Evolutionary conservation across 2,797 vertebrate genomes (phyloP).

Genomic region (Hippopotamyrus pictus): DNA sequence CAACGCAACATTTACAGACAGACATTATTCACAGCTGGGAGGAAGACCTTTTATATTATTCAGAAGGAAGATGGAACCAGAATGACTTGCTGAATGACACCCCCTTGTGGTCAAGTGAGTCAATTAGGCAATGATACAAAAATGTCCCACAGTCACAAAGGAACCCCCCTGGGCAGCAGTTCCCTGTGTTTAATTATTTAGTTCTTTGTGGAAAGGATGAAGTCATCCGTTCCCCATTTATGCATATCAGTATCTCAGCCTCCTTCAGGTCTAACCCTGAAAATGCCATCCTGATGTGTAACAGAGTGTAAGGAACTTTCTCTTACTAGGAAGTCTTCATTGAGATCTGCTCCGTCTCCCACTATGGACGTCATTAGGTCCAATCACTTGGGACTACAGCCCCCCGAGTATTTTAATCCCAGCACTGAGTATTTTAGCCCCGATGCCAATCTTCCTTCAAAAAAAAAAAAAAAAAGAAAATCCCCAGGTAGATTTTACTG

Average conservation of each 20-base stretch:
- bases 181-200: neutral
- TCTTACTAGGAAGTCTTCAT: neutral
- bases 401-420: neutral
- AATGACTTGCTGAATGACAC: neutral
- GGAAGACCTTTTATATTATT: neutral
- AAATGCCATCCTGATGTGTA: neutral
- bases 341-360: neutral
- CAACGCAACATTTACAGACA: neutral
- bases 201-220: neutral
- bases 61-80: neutral
- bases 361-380: neutral
- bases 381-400: neutral
- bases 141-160: neutral
- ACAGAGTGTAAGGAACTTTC: neutral
- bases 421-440: neutral
- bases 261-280: neutral
- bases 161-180: neutral
- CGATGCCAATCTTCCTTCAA: neutral
- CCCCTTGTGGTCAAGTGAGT: neutral
- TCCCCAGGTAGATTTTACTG: neutral
- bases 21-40: neutral
- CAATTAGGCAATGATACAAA: neutral
- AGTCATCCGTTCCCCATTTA: neutral
- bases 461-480: no score
- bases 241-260: neutral